Evolutionary conservation across 1,140 invertebrate species (phyloP).

Genomic region (Hormaphis cornu): DNA sequence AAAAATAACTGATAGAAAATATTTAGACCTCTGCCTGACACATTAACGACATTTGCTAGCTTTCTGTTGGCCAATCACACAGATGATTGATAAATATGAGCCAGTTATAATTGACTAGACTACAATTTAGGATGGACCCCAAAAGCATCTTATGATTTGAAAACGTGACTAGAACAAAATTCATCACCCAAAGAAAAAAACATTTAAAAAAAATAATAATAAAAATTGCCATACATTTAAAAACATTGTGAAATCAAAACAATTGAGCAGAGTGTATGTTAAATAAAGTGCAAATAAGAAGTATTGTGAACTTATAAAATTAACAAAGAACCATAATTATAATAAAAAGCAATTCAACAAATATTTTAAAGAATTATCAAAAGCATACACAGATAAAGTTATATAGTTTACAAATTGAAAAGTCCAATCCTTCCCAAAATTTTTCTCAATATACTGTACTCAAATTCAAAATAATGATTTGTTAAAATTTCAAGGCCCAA

Average conservation of each 20-base stretch:
- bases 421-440: background rate
- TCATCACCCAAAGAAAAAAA: background rate
- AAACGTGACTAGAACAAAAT: background rate
- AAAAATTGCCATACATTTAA: background rate
- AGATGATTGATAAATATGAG: constrained; percentile 11
- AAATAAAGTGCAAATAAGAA: background rate
- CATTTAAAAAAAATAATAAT: background rate
- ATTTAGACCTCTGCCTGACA: background rate
- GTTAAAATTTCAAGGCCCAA: background rate
- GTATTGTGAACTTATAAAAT: background rate
- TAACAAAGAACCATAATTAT: constrained; percentile 1
- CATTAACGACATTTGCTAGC: background rate
- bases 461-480: constrained; percentile 1
- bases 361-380: background rate
- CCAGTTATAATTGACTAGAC: constrained; percentile 24
- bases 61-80: background rate
- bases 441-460: constrained; percentile 20
- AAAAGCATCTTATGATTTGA: background rate
- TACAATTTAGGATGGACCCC: background rate
- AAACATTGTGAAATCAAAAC: background rate
- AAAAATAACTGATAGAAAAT: background rate
- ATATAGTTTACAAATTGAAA: too few species aligned
- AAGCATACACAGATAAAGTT: too few species aligned
- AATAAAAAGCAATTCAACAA: background rate
- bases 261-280: background rate